These are phyloP conservation scores for Dendrophyllia cribrosa DNA, from an alignment of 64 coral and sea anemone species.

Conservation along the genomic window DNA sequence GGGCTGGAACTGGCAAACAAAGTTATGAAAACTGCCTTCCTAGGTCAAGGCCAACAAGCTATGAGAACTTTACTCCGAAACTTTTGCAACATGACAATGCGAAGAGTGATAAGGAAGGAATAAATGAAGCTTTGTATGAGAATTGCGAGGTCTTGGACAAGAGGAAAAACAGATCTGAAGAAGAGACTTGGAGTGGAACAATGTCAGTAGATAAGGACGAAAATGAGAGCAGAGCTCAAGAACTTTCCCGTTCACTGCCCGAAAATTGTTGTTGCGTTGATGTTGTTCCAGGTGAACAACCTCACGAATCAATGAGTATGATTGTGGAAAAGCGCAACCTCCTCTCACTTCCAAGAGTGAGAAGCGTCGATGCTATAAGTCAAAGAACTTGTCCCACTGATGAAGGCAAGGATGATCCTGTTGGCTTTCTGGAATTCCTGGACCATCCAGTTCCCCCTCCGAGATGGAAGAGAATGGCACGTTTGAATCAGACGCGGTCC, in stretches of 20 bases:
- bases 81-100: not conserved
- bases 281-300: not conserved
- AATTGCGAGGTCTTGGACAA: not conserved
- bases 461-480: not conserved
- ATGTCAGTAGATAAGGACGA: not conserved
- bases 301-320: not conserved
- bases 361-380: conserved; percentile 7
- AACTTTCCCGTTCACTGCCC: not conserved
- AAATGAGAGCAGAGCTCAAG: not conserved
- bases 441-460: conserved; percentile 27
- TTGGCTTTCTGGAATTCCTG: not conserved
- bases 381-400: not conserved
- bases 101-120: not conserved
- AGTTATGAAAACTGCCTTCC: not conserved
- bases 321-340: conserved; percentile 20
- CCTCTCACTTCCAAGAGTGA: not conserved
- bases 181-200: not conserved
- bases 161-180: not conserved
- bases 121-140: not conserved
- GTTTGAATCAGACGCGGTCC: not conserved
- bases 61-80: not conserved
- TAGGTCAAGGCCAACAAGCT: not conserved
- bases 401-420: not conserved
- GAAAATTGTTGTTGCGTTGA: conserved; percentile 21
- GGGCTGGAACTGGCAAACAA: not conserved